Conservation (phyloP, 2,113 vertebrate genomes). For the Amphiprion ocellaris region DNA sequence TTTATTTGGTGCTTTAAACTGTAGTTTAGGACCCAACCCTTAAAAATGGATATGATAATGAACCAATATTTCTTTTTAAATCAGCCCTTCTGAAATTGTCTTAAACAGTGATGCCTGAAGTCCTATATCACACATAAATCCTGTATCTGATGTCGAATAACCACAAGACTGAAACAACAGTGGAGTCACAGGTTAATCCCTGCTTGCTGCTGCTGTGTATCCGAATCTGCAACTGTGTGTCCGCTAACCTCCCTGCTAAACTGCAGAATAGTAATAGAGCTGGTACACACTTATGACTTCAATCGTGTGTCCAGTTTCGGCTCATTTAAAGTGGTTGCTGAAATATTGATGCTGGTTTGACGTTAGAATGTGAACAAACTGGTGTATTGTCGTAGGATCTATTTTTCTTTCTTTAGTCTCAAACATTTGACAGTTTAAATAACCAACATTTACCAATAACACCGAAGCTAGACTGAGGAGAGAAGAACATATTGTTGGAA, state of each 20-base stretch:
- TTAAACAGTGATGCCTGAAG: too few relatives aligned
- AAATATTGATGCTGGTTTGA: conserved; percentile 40
- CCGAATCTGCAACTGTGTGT: too few relatives aligned
- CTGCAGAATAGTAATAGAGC: background rate
- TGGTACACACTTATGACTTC: background rate
- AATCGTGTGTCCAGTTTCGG: conserved; percentile 33
- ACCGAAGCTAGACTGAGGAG: background rate
- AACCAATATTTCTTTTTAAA: too few relatives aligned
- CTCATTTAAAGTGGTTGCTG: conserved; percentile 1
- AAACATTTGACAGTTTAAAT: background rate
- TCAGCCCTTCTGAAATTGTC: too few relatives aligned
- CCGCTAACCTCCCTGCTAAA: background rate
- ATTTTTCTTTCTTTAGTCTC: background rate
- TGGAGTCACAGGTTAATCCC: too few relatives aligned
- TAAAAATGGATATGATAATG: too few relatives aligned
- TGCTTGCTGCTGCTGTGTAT: too few relatives aligned
- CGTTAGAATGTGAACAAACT: background rate
- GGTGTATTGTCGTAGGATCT: background rate
- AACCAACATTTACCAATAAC: background rate
- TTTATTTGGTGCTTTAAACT: too few relatives aligned
- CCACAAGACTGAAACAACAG: too few relatives aligned
- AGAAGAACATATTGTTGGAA: background rate
- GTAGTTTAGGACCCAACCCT: too few relatives aligned
- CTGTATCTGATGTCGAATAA: too few relatives aligned
- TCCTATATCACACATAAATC: too few relatives aligned